Conservation (phyloP, 1,140 invertebrate species). For the Bombus ignitus region DNA sequence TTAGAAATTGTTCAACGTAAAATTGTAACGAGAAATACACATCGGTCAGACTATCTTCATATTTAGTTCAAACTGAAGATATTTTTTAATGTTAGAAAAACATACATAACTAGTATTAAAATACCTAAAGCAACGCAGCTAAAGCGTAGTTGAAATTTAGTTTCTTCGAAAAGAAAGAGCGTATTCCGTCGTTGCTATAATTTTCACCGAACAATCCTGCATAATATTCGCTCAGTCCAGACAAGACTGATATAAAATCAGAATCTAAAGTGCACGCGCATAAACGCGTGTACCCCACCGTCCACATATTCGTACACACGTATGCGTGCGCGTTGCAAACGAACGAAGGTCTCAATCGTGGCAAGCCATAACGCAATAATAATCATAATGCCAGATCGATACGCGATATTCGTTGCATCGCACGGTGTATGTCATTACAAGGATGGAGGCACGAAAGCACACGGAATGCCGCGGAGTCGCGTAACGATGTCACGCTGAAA, state of each 20-base stretch:
- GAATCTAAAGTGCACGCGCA: neutral
- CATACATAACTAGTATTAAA: too few relatives aligned
- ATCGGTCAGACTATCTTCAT: too few relatives aligned
- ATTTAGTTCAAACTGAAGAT: too few relatives aligned
- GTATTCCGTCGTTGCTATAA: too few relatives aligned
- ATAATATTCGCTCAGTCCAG: too few relatives aligned
- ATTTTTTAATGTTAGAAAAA: too few relatives aligned
- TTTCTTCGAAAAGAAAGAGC: neutral
- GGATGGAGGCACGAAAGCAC: conserved; percentile 69
- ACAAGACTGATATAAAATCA: neutral
- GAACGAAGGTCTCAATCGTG: conserved; percentile 77
- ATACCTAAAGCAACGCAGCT: too few relatives aligned
- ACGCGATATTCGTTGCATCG: conserved; percentile 74
- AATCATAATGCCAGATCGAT: conserved; percentile 80
- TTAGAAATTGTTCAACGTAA: too few relatives aligned
- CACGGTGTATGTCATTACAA: conserved; percentile 72
- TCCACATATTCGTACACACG: neutral
- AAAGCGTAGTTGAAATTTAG: neutral
- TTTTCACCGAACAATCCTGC: too few relatives aligned
- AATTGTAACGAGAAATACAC: too few relatives aligned
- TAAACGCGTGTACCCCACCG: too few relatives aligned
- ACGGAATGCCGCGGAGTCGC: conserved; percentile 64
- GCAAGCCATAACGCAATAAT: conserved; percentile 78
- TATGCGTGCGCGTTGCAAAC: conserved; percentile 29
- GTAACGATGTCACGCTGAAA: conserved; percentile 61